phyloP scores from a whole-genome alignment of 2,888 invertebrate genomes.

The Pristionchus mayeri region DNA sequence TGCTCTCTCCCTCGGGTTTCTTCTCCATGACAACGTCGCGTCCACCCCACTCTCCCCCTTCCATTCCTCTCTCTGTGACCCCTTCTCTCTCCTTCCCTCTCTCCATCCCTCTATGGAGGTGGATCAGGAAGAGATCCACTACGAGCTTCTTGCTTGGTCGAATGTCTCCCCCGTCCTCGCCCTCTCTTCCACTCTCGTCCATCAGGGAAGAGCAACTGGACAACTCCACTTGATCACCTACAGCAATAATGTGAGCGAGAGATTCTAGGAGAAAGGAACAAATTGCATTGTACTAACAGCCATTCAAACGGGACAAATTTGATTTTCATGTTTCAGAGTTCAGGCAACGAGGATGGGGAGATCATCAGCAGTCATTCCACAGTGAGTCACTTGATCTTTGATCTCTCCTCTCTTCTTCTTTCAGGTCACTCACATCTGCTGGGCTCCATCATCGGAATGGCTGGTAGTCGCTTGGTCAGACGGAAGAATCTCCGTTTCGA shows the following conservation, averaged over 20 bases:
- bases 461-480: constrained; percentile 69
- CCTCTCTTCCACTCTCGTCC: constrained; percentile 42
- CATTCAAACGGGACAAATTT: no score
- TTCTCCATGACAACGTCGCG: constrained; percentile 2
- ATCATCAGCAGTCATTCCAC: not conserved
- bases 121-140: not conserved
- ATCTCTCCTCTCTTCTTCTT: not conserved
- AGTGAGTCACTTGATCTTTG: not conserved
- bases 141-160: constrained; percentile 47
- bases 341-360: not conserved
- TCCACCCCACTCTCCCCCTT: not conserved
- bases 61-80: no score
- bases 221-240: not conserved
- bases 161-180: constrained; percentile 47
- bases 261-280: not conserved
- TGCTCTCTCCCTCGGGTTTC: not conserved
- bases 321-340: not conserved
- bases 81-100: not conserved
- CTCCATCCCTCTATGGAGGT: not conserved
- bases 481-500: constrained; percentile 53
- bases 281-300: not conserved
- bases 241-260: constrained; percentile 34
- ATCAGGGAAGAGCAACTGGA: constrained; percentile 3
- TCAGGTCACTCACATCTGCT: constrained; percentile 55
- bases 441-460: constrained; percentile 67